Evolutionary conservation across 1,140 invertebrate species (phyloP).

Genomic region (Drosophila nasuta): DNA sequence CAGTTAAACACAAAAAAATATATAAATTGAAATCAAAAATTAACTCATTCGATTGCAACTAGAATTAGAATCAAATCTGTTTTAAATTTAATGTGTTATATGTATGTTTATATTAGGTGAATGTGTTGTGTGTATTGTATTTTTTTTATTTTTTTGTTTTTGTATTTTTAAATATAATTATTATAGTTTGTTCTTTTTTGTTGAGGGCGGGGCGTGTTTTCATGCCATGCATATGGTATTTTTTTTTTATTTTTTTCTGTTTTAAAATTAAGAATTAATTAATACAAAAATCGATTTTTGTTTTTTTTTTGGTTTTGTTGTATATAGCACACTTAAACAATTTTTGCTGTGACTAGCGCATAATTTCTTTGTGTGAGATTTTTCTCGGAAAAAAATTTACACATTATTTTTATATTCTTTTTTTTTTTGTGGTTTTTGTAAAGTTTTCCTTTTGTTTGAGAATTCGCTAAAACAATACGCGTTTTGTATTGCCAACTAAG

Average conservation of each 20-base stretch:
- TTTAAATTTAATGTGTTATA: neutral
- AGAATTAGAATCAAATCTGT: conserved; percentile 18
- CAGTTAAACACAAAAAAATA: neutral
- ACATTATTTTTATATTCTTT: conserved; percentile 30
- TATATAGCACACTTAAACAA: conserved; percentile 65
- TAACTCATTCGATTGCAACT: conserved; percentile 35
- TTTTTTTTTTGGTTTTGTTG: conserved; percentile 37
- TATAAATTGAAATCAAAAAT: conserved; percentile 4
- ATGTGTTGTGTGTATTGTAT: conserved; percentile 17
- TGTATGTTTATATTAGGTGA: neutral
- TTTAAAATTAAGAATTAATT: conserved; percentile 57
- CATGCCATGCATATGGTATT: conserved; percentile 68
- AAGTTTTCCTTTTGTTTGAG: conserved; percentile 53
- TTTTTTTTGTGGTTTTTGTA: conserved; percentile 23
- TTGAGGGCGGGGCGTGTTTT: conserved; percentile 33
- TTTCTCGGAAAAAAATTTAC: conserved; percentile 57
- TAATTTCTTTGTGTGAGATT: conserved; percentile 52
- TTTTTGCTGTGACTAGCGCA: conserved; percentile 69
- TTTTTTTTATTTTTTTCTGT: conserved; percentile 38
- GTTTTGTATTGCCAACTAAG: conserved; percentile 66
- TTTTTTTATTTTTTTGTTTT: neutral
- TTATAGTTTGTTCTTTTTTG: conserved; percentile 37
- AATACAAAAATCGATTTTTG: conserved; percentile 59
- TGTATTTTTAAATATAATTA: conserved; percentile 8
- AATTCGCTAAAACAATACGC: conserved; percentile 77